These are phyloP conservation scores for Gobiocypris rarus DNA, from an alignment of 2,113 vertebrate genomes.

Conservation along the genomic window DNA sequence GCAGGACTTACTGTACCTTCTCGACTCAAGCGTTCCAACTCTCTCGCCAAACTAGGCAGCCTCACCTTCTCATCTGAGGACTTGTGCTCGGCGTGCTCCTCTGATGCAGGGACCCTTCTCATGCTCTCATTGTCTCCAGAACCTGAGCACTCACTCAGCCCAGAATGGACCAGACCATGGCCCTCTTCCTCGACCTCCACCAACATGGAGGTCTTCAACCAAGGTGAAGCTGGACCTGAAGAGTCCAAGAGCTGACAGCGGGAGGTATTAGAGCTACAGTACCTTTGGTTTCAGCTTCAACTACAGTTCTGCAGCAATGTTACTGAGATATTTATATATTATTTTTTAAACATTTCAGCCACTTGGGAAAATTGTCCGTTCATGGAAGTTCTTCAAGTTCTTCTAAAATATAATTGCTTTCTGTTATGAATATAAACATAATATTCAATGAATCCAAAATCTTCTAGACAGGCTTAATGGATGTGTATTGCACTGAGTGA, in stretches of 20 bases:
- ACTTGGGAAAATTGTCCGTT: neutral
- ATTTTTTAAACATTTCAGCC: conserved; percentile 26
- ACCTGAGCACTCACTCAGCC: conserved; percentile 57
- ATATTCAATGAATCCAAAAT: conserved; percentile 55
- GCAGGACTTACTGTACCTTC: conserved; percentile 92
- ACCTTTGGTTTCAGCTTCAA: conserved; percentile 4
- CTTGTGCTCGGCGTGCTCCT: conserved; percentile 81
- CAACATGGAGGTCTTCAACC: conserved; percentile 53
- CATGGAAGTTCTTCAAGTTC: neutral
- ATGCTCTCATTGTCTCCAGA: conserved; percentile 77
- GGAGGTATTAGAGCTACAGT: conserved; percentile 45
- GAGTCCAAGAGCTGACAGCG: conserved; percentile 73
- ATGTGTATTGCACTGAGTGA: conserved; percentile 52
- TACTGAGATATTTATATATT: conserved; percentile 4
- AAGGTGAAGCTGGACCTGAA: conserved; percentile 58
- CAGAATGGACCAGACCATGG: conserved; percentile 59
- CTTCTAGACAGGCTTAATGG: conserved; percentile 46
- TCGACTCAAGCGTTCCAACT: conserved; percentile 91
- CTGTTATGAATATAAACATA: conserved; percentile 58
- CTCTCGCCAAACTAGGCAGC: conserved; percentile 91
- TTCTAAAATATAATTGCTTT: conserved; percentile 32
- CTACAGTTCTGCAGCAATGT: neutral
- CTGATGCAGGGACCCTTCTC: conserved; percentile 64
- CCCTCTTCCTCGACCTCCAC: neutral
- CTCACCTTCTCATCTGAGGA: conserved; percentile 92